These are phyloP conservation scores for Diplodus sargus DNA, from an alignment of 2,797 vertebrate species.

Conservation along the genomic window DNA sequence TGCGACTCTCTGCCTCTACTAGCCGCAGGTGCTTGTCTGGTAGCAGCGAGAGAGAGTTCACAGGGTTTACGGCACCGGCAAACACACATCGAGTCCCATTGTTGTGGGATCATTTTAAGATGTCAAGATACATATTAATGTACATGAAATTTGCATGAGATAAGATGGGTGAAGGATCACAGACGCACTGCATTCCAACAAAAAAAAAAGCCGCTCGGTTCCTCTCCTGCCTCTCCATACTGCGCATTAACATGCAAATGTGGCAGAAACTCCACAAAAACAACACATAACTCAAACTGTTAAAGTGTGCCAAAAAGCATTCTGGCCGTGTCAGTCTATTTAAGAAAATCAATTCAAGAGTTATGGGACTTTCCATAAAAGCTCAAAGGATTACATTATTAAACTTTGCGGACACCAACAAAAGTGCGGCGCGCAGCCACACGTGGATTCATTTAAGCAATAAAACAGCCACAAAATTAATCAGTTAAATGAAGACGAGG, in stretches of 20 bases:
- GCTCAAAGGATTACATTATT: neutral
- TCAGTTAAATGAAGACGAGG: neutral
- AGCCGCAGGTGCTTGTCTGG: slow-evolving; percentile 64
- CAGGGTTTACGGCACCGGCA: slow-evolving; percentile 25
- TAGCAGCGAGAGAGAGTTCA: slow-evolving; percentile 45
- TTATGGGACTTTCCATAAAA: slow-evolving; percentile 7
- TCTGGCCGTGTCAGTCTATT: slow-evolving; percentile 4
- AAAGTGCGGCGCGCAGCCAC: neutral
- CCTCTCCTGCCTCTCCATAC: neutral
- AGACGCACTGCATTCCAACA: neutral
- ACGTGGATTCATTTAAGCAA: neutral
- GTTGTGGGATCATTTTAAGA: slow-evolving; percentile 18
- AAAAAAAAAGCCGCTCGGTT: neutral
- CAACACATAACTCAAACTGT: neutral
- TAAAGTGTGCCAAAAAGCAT: neutral
- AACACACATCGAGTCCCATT: slow-evolving; percentile 13
- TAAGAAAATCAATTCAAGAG: slow-evolving; percentile 3
- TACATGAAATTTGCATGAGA: neutral
- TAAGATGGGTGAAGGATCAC: neutral
- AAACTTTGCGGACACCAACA: slow-evolving; percentile 15
- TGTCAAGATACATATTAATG: slow-evolving; percentile 11
- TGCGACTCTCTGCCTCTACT: slow-evolving; percentile 47
- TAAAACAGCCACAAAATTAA: slow-evolving; percentile 9
- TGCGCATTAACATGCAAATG: neutral
- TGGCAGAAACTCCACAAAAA: neutral